These are phyloP conservation scores for Sciurus carolinensis DNA, from an alignment of 2,797 vertebrate genomes.

Conservation along the genomic window DNA sequence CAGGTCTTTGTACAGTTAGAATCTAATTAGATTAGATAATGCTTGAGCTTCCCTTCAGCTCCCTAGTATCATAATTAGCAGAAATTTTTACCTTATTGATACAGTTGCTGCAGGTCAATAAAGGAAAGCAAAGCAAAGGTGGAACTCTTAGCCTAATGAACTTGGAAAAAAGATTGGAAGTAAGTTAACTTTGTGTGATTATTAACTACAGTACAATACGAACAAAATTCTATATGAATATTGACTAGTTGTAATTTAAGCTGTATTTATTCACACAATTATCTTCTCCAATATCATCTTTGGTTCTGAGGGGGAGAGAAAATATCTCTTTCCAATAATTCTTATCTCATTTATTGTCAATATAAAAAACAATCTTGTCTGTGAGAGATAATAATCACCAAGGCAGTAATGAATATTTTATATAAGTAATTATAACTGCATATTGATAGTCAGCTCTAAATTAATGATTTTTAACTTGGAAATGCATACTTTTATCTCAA, in stretches of 20 bases:
- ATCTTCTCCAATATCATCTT: background rate
- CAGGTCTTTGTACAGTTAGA: slow-evolving; percentile 38
- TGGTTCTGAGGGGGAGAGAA: background rate
- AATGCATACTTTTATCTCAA: background rate
- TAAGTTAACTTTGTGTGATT: slow-evolving; percentile 66
- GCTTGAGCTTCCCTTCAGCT: slow-evolving; percentile 17
- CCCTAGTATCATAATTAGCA: slow-evolving; percentile 74
- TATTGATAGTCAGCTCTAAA: slow-evolving; percentile 14
- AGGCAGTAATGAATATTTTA: slow-evolving; percentile 49
- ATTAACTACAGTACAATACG: slow-evolving; percentile 72
- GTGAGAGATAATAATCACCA: background rate
- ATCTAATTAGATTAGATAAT: slow-evolving; percentile 70
- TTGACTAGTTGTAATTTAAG: slow-evolving; percentile 54
- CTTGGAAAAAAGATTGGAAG: slow-evolving; percentile 53
- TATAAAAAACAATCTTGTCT: slow-evolving; percentile 12
- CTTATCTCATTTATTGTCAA: slow-evolving; percentile 50
- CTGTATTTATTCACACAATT: slow-evolving; percentile 53
- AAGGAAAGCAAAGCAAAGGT: slow-evolving; percentile 57
- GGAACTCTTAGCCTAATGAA: slow-evolving; percentile 70
- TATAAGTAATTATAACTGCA: slow-evolving; percentile 43
- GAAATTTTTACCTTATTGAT: slow-evolving; percentile 65
- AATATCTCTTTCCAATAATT: slow-evolving; percentile 35
- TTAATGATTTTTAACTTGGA: slow-evolving; percentile 40
- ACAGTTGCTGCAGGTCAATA: slow-evolving; percentile 64
- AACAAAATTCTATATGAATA: slow-evolving; percentile 67